Evolutionary conservation across 2,888 invertebrate species (phyloP), one percentile per base, ranked within the genome.

Genomic region (Heliconius sara): DNA sequence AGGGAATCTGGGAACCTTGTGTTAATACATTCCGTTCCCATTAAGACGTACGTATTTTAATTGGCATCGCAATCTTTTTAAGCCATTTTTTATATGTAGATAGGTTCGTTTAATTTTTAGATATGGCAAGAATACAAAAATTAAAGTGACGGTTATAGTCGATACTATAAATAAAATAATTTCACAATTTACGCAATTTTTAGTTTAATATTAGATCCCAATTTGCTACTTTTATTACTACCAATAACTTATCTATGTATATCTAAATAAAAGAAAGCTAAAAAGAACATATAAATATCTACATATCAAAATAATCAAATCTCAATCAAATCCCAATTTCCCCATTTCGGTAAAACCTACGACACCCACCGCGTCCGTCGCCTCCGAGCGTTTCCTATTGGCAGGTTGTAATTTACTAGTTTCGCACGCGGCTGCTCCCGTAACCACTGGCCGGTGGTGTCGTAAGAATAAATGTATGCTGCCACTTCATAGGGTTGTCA

Each of bases 401-500:
- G 82, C 80, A 82, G 77, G 68, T 79, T 76, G 47, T 82, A 81
- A 82, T 82, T 82, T 78, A 81, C 82, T 70, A 78, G 81, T 74
- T 76, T 43, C 27, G 78, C 71, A 68, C 79, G 80, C 80, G 81
- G 81, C 60, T 80, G 76, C 78, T 68, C 80, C 74, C 80, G 81
- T 82, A 82, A 82, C 81, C 80, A 78, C 73, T 80, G 81, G 76
- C 80, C 78, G 57, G 71, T 77, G 68, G 79, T 82, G 81, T 82
- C 82, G 82, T 76, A 81, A 83, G 78, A 76, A 79, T 80, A 81
- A 83, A 80, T 76, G 78, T 82, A 80, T 76, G 80, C 76, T 81
- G 78, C 79, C 75, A 75, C 75, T 43, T 76, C 47, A 73, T 67
- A 63, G 75, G 75, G 75, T 43, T 73, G 73, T n/a, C 34, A 25